Evolutionary conservation across 2,113 vertebrate genomes (phyloP), one percentile per base, ranked within the genome.

Genomic region (Paratilapia polleni): DNA sequence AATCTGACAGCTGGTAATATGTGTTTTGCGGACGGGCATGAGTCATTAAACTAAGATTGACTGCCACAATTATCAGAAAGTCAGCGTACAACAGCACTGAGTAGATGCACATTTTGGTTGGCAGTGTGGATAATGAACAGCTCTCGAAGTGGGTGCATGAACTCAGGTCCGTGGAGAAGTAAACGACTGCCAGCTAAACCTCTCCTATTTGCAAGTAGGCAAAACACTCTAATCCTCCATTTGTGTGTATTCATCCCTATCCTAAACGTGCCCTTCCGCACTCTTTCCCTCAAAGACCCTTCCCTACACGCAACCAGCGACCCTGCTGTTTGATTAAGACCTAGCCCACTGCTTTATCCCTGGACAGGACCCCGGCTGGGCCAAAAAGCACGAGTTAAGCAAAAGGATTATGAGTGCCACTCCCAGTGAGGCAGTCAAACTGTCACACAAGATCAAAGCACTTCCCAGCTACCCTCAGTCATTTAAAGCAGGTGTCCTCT

Each of bases 301-400:
- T 87, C 94, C 88, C 84, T 94, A 89, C 89, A 85, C 91, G 90
- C 75, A 92, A 92, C 93, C 90, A 91, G 87, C 80, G 79, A 90
- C 93, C 91, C 85, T 38, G 90, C 90, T 96, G 93, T 97, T 97
- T 97, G 96, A 97, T 97, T 97, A 97, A 96, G 95, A 97, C 95
- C 98, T 97, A 97, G 95, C 91, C 95, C 93, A 91, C 91, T 95
- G 92, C 93, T 97, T 96, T 95, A 97, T 96, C 93, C 96, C 93
- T 91, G 94, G 94, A 97, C 96, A 96, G 96, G 95, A 95, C 95
- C 91, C 95, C 96, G 89, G 93, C 96, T 96, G 94, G 95, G 96
- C 96, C 96, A 95, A 96, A 96, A 97, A 97, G 96, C 97, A 96
- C 93, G 95, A 96, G 96, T 96, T 96, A 96, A 97, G 95, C 96